Evolutionary conservation across 1,140 invertebrate genomes (phyloP), one percentile per base, ranked within the genome.

Genomic region (Holotrichia oblita): DNA sequence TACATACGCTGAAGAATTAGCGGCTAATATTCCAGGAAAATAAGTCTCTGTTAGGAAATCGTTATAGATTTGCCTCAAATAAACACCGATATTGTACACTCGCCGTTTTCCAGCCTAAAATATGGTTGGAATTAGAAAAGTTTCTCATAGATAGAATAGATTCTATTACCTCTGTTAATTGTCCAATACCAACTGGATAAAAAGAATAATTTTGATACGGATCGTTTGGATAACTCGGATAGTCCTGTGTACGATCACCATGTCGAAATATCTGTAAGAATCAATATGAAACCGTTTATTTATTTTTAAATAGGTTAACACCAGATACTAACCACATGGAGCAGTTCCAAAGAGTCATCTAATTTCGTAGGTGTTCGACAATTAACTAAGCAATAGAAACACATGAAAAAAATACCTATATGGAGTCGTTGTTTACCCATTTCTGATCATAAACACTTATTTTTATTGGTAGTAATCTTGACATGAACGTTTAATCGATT

Each of bases 231-330:
- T 78, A 78, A 2, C n/a, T n/a, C n/a, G 61, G 88, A 41, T 85
- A 81, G 6, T 90, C 89, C 6, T 93, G 94, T 73, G 89, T 91
- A 82, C 93, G 88, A 77, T 93, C 93, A 22, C 93, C 93, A 88
- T 95, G 93, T 10, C 93, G 89, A 81, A 92, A 93, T 44, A 93
- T 79, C 92, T 93, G n/a, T n/a, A n/a, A n/a, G n/a, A n/a, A n/a
- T n/a, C n/a, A n/a, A n/a, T n/a, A n/a, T n/a, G n/a, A n/a, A n/a
- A n/a, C n/a, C n/a, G n/a, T n/a, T n/a, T n/a, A n/a, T n/a, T n/a
- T n/a, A n/a, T n/a, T n/a, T n/a, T n/a, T n/a, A n/a, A n/a, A n/a
- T n/a, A n/a, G n/a, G n/a, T n/a, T n/a, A n/a, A n/a, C n/a, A n/a
- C n/a, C n/a, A n/a, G n/a, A 6, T 77, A 77, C 75, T 55, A 44